These are phyloP conservation scores for Phalanger gymnotis DNA, from an alignment of 2,797 vertebrate genomes.

Conservation along the genomic window DNA sequence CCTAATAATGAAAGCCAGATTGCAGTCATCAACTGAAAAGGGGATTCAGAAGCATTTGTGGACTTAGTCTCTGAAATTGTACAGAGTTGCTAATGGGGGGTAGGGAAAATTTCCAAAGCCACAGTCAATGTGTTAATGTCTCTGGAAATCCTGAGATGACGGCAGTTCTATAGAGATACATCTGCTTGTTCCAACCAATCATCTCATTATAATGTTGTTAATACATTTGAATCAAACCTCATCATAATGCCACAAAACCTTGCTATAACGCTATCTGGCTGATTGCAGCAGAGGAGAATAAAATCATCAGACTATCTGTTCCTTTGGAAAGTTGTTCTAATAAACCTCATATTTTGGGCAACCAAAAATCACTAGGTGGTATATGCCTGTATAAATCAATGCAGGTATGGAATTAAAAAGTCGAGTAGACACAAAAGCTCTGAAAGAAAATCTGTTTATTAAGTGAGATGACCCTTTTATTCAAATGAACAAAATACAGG, in stretches of 20 bases:
- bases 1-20: slow-evolving; percentile 81
- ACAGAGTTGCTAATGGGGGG: slow-evolving; percentile 61
- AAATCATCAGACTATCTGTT: neutral
- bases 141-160: slow-evolving; percentile 37
- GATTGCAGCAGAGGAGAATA: neutral
- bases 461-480: slow-evolving; percentile 29
- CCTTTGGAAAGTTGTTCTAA: neutral
- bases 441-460: neutral
- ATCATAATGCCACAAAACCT: neutral
- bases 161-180: slow-evolving; percentile 1
- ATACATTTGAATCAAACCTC: neutral
- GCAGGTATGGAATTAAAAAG: neutral
- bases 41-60: slow-evolving; percentile 71
- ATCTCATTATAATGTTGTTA: neutral
- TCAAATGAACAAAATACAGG: slow-evolving; percentile 42
- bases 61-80: slow-evolving; percentile 53
- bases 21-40: slow-evolving; percentile 72
- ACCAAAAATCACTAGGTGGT: neutral
- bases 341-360: neutral
- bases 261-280: neutral
- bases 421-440: neutral
- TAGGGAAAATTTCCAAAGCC: slow-evolving; percentile 59
- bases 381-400: neutral
- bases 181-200: neutral
- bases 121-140: slow-evolving; percentile 54